Percentiles rank a stretch among this genome's conserved stretches.
Evolutionary conservation across 2,888 invertebrate species (phyloP).

Genomic region (Tortrix viridana): DNA sequence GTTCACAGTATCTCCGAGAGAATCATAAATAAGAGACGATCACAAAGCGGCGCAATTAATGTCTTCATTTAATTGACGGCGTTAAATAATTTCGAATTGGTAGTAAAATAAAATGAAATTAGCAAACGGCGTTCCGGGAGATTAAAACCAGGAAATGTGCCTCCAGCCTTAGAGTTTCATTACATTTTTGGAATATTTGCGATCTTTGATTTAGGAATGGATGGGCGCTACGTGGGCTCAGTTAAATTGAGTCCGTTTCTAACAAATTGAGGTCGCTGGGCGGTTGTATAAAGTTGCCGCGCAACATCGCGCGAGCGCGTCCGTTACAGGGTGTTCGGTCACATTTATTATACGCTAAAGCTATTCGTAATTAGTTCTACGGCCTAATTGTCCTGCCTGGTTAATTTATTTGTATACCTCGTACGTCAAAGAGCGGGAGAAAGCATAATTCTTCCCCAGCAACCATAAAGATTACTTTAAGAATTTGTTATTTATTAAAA

Average conservation of each 20-base stretch:
- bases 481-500: too few species aligned
- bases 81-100: too few species aligned
- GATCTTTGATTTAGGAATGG: conserved; percentile 35
- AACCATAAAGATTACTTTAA: too few species aligned
- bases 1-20: too few species aligned
- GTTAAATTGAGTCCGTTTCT: conserved; percentile 35
- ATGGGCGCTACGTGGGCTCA: conserved; percentile 32
- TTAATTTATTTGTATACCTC: too few species aligned
- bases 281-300: conserved; percentile 31
- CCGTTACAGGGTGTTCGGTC: conserved; percentile 28
- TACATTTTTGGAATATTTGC: conserved; percentile 36
- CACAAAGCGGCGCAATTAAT: too few species aligned
- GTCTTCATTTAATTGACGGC: too few species aligned
- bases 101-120: background rate
- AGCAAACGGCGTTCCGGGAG: background rate
- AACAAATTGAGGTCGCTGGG: conserved; percentile 36
- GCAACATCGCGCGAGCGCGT: conserved; percentile 29
- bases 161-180: conserved; percentile 12
- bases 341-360: conserved; percentile 36
- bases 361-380: conserved; percentile 17
- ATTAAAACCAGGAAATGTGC: conserved; percentile 15
- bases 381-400: conserved; percentile 8
- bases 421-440: too few species aligned
- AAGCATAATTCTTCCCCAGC: too few species aligned
- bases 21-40: too few species aligned